These are phyloP conservation scores for Linepithema humile DNA, from an alignment of 1,140 invertebrate species.

Conservation along the genomic window DNA sequence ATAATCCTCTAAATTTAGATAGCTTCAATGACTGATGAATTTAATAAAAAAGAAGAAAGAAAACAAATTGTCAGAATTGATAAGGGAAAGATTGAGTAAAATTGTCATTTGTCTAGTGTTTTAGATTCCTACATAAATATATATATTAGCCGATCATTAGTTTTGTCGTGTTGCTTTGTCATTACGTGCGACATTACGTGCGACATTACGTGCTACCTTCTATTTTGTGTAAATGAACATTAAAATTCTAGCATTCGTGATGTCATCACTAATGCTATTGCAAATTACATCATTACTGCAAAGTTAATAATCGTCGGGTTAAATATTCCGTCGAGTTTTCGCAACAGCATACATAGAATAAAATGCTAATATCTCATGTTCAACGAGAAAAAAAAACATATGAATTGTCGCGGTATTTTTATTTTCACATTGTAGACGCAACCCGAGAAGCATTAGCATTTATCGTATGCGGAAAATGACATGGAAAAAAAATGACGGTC, in stretches of 20 bases:
- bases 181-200: not conserved
- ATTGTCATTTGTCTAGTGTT: not conserved
- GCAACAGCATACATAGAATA: not conserved
- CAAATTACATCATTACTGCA: not conserved
- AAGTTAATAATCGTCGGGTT: not conserved
- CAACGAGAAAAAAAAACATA: no score
- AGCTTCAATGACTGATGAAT: no score
- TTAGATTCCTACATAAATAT: not conserved
- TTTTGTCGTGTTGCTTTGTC: not conserved
- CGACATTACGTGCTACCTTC: not conserved
- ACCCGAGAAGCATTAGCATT: not conserved
- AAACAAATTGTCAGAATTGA: not conserved
- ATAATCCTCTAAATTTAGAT: not conserved
- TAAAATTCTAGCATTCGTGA: not conserved
- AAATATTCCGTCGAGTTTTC: not conserved
- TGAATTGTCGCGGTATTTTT: not conserved
- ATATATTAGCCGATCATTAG: slow-evolving; percentile 17
- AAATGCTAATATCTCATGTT: not conserved
- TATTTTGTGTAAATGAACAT: not conserved
- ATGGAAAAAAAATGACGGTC: no score
- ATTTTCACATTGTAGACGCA: not conserved
- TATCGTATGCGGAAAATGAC: not conserved
- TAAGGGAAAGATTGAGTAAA: not conserved
- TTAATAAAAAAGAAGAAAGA: not conserved
- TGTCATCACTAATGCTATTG: not conserved